Conservation (phyloP, 2,113 vertebrate species). For the Cairina moschata region DNA sequence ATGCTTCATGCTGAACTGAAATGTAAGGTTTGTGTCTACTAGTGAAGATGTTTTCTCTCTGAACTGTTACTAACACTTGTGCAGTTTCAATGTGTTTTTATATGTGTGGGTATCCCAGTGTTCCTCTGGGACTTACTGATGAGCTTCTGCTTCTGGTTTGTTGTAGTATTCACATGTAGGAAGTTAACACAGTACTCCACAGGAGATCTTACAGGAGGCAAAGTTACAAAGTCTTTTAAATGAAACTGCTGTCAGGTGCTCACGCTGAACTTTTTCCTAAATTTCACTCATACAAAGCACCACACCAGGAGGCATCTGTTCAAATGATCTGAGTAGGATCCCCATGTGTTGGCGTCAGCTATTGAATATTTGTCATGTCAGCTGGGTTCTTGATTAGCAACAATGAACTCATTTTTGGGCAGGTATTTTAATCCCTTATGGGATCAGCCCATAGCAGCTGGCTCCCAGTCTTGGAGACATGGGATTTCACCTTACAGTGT, state of each 20-base stretch:
- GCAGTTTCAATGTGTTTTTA: background rate
- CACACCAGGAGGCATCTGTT: background rate
- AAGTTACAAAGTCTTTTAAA: background rate
- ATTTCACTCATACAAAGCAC: background rate
- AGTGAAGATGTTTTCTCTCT: background rate
- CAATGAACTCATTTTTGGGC: background rate
- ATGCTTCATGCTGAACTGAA: background rate
- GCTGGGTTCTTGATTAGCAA: background rate
- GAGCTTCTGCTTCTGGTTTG: background rate
- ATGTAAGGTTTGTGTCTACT: accelerated
- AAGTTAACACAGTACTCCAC: background rate
- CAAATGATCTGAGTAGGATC: background rate
- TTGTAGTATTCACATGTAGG: background rate
- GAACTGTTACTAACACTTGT: background rate
- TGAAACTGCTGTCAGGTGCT: background rate
- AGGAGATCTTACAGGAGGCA: background rate
- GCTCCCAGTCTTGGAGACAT: too few relatives aligned
- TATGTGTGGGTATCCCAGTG: background rate
- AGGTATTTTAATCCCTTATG: background rate
- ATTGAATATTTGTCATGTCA: background rate
- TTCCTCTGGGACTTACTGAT: background rate
- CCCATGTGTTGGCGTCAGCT: background rate
- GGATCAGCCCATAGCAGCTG: too few relatives aligned
- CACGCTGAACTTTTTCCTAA: background rate
- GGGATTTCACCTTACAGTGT: background rate